A percentile compares a stretch with the other conserved stretches of the same genome.
These are phyloP conservation scores for Drosophila borealis DNA, from an alignment of 2,888 invertebrate genomes.

Conservation along the genomic window DNA sequence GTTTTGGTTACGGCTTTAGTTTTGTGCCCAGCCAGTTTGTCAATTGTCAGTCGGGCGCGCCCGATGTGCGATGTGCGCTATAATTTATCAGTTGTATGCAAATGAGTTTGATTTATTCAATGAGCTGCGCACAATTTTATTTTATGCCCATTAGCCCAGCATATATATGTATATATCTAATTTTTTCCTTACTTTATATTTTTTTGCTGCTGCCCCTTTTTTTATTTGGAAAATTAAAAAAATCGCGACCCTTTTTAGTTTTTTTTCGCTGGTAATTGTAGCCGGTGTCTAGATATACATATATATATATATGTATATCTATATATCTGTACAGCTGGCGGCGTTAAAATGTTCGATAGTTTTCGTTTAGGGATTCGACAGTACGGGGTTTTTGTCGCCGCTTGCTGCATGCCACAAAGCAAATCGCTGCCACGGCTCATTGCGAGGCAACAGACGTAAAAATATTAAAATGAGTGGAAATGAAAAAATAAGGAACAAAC, in stretches of 20 bases:
- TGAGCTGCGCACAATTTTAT: constrained; percentile 78
- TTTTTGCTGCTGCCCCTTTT: constrained; percentile 19
- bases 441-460: constrained; percentile 84
- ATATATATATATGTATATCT: neutral
- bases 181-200: constrained; percentile 6
- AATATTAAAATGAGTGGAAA: constrained; percentile 65
- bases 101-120: constrained; percentile 81
- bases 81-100: constrained; percentile 79
- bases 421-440: constrained; percentile 82
- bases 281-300: neutral
- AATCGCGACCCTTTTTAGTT: constrained; percentile 29
- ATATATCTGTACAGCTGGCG: constrained; percentile 54
- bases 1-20: constrained; percentile 43
- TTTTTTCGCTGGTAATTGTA: constrained; percentile 42
- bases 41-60: constrained; percentile 61
- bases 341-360: constrained; percentile 32
- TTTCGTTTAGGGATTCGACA: constrained; percentile 30
- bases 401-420: constrained; percentile 72
- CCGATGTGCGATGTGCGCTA: constrained; percentile 46
- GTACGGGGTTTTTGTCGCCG: constrained; percentile 4
- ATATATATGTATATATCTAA: constrained; percentile 20
- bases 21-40: constrained; percentile 35
- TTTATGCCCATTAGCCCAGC: constrained; percentile 54
- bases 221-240: constrained; percentile 18
- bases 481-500: constrained; percentile 5